A percentile compares a stretch with the other conserved stretches of the same genome.
These are phyloP conservation scores for rat (Rattus norvegicus) DNA, from an alignment of 2,113 vertebrate genomes.

Conservation along the genomic window GRCr8 NC_086019.1:228052001-228052500, in stretches of 20 bases:
- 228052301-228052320: neutral
- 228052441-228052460: neutral
- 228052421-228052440: too few relatives aligned
- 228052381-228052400: neutral
- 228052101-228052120: slow-evolving; percentile 10
- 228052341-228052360: neutral
- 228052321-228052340: neutral
- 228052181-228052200: neutral
- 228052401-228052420: neutral
- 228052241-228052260: slow-evolving; percentile 22
- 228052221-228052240: neutral
- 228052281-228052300: neutral
- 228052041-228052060: neutral
- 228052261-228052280: neutral
- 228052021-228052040: neutral
- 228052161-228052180: neutral
- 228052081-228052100: slow-evolving; percentile 25
- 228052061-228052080: neutral
- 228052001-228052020: neutral
- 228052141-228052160: neutral
- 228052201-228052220: neutral
- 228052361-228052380: neutral
- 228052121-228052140: neutral
- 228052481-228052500: neutral
- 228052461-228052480: neutral